Base-by-base conservation (phyloP, 2,113 vertebrate species). In the Rana temporaria region DNA sequence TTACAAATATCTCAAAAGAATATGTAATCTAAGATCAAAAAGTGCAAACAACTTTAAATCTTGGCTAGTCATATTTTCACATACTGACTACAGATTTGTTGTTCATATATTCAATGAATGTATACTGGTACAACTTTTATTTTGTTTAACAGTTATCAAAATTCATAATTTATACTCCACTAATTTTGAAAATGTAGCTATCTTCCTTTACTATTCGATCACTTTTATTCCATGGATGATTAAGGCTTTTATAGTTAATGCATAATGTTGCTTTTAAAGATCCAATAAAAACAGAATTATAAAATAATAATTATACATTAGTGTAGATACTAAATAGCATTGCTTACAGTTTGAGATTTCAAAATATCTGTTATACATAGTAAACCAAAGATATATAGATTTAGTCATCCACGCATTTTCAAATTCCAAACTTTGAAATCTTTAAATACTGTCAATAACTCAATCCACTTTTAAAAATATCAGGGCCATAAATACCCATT, bases 221-320 rank as follows among this genome's bases (percentile, higher is more conserved):
- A 59, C 16, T 38, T 73, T 57, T 8, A 11, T 62, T 62, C 19
- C 59, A 2, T 8, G 7, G 34, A 38, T 38, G n/a, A 48, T 53
- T 78, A 78, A 78, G 76, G 76, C 76, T 66, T 68, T 79, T 79
- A 64, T 68, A 68, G 18, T 30, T 12, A 57, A 59, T 24, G 15
- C 24, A 38, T 79, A 56, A 57, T 34, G 38, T 56, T 71, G 42
- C 15, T 17, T 66, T 34, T 7, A 71, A 15, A 42, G 11, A 20
- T 6, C 34, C 62, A 62, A 3, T 34, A 18, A 63, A 64, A 52
- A 78, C 38, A 22, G 22, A 70, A 38, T 19, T 68, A 67, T 38
- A 38, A 79, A 68, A 20, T 65, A 62, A 80, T 56, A 6, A 60
- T 38, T 19, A 76, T 62, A 62, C 59, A n/a, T 62, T 76, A 70